phyloP scores from a whole-genome alignment of 2,888 invertebrate species.

The Lithophane socia region DNA sequence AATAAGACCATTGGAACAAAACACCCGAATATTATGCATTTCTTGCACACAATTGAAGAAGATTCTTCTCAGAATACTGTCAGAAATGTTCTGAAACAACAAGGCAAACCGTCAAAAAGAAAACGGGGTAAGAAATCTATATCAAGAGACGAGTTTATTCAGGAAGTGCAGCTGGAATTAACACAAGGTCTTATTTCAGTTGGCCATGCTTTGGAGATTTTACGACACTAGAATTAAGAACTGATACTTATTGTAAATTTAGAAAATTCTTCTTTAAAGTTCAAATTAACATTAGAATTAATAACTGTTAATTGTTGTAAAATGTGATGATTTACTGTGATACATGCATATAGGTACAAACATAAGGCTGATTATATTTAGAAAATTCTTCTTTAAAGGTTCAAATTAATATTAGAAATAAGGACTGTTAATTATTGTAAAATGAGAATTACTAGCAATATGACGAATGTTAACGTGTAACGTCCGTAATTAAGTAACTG shows the following conservation, averaged over 20 bases:
- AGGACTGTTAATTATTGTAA: too few relatives aligned
- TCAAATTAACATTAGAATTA: too few relatives aligned
- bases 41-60: constrained; percentile 28
- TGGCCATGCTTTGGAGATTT: constrained; percentile 40
- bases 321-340: too few relatives aligned
- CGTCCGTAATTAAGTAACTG: constrained; percentile 30
- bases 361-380: too few relatives aligned
- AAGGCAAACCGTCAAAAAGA: constrained; percentile 31
- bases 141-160: constrained; percentile 30
- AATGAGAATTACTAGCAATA: constrained; percentile 31
- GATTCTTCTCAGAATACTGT: constrained; percentile 33
- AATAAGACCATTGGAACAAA: constrained; percentile 34
- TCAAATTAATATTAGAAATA: too few relatives aligned
- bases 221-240: constrained; percentile 32
- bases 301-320: too few relatives aligned
- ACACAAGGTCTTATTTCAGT: constrained; percentile 27
- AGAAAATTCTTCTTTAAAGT: too few relatives aligned
- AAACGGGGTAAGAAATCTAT: constrained; percentile 27
- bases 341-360: too few relatives aligned
- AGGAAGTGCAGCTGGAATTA: constrained; percentile 30
- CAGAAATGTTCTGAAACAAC: constrained; percentile 30
- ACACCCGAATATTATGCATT: constrained; percentile 31
- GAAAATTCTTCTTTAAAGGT: too few relatives aligned
- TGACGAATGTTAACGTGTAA: constrained; percentile 31
- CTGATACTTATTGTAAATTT: constrained; percentile 8